These are phyloP conservation scores for Pachycephala philippinensis DNA, from an alignment of 2,113 vertebrate species.

Conservation along the genomic window DNA sequence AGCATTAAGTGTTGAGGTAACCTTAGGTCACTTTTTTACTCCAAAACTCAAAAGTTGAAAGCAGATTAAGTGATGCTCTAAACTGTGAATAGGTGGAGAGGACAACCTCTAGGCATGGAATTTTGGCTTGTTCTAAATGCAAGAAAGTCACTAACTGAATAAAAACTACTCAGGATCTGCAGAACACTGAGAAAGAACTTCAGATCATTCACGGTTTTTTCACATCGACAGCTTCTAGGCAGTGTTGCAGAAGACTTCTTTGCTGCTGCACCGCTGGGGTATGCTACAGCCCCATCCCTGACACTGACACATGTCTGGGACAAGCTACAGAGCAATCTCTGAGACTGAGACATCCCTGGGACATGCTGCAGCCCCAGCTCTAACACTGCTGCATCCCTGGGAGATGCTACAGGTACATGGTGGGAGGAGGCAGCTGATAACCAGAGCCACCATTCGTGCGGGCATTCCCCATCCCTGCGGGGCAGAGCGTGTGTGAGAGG, in stretches of 20 bases:
- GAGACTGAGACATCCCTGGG: background rate
- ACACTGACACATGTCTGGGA: background rate
- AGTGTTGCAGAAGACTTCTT: background rate
- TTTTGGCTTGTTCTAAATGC: background rate
- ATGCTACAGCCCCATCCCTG: background rate
- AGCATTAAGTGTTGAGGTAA: background rate
- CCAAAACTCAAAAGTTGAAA: background rate
- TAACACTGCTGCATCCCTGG: background rate
- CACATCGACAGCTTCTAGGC: background rate
- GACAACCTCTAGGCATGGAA: background rate
- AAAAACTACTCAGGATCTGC: background rate
- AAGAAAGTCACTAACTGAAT: background rate
- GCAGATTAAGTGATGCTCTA: background rate
- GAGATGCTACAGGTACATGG: rapidly evolving
- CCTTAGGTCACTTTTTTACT: background rate
- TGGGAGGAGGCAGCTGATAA: background rate
- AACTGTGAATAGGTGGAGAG: background rate
- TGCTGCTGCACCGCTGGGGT: background rate
- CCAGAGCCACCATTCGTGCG: background rate
- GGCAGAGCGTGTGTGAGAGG: background rate
- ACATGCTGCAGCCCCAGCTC: background rate
- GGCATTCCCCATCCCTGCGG: background rate
- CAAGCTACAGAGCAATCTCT: background rate
- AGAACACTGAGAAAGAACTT: background rate
- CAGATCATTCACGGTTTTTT: background rate